These are phyloP conservation scores for Diorhabda carinulata DNA, from an alignment of 1,140 invertebrate genomes.

Conservation along the genomic window DNA sequence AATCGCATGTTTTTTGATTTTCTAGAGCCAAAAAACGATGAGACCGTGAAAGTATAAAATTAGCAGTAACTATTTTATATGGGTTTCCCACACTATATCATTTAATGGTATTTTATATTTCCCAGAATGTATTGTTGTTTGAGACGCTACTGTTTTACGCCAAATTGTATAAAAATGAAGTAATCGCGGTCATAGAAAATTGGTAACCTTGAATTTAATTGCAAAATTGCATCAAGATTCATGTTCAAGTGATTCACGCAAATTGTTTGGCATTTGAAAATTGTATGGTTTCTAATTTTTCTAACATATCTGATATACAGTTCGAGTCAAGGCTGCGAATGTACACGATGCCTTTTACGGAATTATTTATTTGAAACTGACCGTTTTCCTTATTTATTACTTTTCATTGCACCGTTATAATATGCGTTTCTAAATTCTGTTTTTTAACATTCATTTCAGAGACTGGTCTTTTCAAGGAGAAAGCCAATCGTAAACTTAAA, in stretches of 20 bases:
- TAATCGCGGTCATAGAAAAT: constrained; percentile 39
- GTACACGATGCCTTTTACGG: constrained; percentile 8
- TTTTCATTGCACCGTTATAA: constrained; percentile 1
- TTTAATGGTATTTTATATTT: too few relatives aligned
- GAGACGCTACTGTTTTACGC: background rate
- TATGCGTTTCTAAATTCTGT: background rate
- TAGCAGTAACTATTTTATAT: too few relatives aligned
- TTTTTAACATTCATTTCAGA: background rate
- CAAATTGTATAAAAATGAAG: constrained; percentile 17
- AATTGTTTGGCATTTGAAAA: constrained; percentile 42
- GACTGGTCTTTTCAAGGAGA: constrained; percentile 2
- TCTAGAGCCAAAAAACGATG: too few relatives aligned
- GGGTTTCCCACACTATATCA: too few relatives aligned
- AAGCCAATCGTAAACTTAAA: background rate
- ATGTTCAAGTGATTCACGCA: constrained; percentile 36
- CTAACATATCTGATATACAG: constrained; percentile 18
- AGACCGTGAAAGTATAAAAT: too few relatives aligned
- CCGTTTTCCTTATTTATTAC: constrained; percentile 13
- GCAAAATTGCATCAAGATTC: constrained; percentile 40
- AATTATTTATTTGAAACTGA: constrained; percentile 18
- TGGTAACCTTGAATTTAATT: constrained; percentile 45
- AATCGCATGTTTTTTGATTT: too few relatives aligned
- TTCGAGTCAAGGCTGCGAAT: constrained; percentile 28
- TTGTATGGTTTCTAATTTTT: constrained; percentile 41
- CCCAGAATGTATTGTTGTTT: too few relatives aligned